Evolutionary conservation across 2,797 vertebrate species (phyloP), one percentile per base, ranked within the genome.

Genomic region (Gambelia wislizenii): DNA sequence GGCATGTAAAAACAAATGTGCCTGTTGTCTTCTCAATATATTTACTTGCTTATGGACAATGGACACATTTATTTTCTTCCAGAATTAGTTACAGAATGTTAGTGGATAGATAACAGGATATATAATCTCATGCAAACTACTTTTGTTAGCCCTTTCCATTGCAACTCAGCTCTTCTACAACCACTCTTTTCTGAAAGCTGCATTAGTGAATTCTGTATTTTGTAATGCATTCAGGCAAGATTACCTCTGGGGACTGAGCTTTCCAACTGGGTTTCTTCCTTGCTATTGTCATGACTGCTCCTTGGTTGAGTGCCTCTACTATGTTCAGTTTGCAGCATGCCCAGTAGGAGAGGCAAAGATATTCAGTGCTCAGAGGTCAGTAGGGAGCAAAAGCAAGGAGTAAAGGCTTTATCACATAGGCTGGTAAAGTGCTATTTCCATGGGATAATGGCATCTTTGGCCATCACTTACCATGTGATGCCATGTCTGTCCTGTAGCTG

Each of bases 71-170:
- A 18, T 83, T 88, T 75, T 47, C 72, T 47, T n/a, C 33, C 86
- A 86, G 64, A 87, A 44, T 79, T 81, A 30, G 39, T 7, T 78
- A 44, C 70, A 76, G 70, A 86, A 77, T 77, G 54, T 61, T n/a
- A 6, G 70, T 91, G 22, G 56, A 13, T 64, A 76, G 81, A 82
- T 74, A 72, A 0, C 39, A 76, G 70, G 36, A 78, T 33, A 75
- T 33, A 78, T 82, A 83, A 47, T 91, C 89, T 86, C 49, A 85
- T 83, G 76, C 16, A 91, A 84, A 72, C 54, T 91, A 22, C 79
- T 69, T 30, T 13, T 39, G 18, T 67, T 72, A 61, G 75, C 39
- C 20, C 6, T 44, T 59, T 74, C 30, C 42, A 2, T 74, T 75
- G 70, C 22, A 13, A 81, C 0, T 87, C 59, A 75, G 20, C 75